Base-by-base conservation (phyloP, 2,113 vertebrate species). In the Psettodes erumei region DNA sequence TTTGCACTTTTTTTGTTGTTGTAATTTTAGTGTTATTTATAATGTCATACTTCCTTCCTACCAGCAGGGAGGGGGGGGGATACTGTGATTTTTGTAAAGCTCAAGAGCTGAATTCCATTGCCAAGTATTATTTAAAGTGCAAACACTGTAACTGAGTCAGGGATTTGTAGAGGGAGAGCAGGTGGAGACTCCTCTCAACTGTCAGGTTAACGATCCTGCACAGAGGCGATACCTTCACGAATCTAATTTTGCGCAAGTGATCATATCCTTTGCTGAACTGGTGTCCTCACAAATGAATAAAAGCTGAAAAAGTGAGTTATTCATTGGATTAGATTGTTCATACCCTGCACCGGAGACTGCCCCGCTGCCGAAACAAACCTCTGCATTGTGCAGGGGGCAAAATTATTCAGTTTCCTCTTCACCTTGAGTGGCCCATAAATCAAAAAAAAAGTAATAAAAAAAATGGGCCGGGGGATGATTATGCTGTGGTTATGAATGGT, bases 41-140 rank as follows among this genome's bases (percentile, higher is more conserved):
- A 76, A 86, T 58, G 37, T 73, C 45, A 32, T 68, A 55, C 58
- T 78, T 71, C 71, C 75, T 83, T 70, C 79, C 55, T 62, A 65
- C n/a, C 16, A 7, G n/a, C n/a, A n/a, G 23, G 47, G 47, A 16
- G 25, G 30, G 58, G 43, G n/a, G 47, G 64, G 40, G n/a, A 68
- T 68, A 86, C 89, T 91, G 91, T 91, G 89, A 92, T 88, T 91
- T 84, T 84, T 80, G 69, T 71, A 83, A 85, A 75, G 65, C 67
- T 56, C 4, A 25, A 65, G 54, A 75, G 53, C 42, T 71, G 25
- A 60, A 63, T 69, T 77, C 19, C 19, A 83, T 86, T 84, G 64
- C 35, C 54, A 37, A 53, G 55, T 79, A 58, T 82, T 38, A 48
- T 71, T 85, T 90, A 18, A 59, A 73, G 51, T 77, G 71, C 63